Percentiles rank a stretch among this genome's conserved stretches.
Evolutionary conservation across 2,113 vertebrate species (phyloP).

Genomic region (Beaufortia kweichowensis): DNA sequence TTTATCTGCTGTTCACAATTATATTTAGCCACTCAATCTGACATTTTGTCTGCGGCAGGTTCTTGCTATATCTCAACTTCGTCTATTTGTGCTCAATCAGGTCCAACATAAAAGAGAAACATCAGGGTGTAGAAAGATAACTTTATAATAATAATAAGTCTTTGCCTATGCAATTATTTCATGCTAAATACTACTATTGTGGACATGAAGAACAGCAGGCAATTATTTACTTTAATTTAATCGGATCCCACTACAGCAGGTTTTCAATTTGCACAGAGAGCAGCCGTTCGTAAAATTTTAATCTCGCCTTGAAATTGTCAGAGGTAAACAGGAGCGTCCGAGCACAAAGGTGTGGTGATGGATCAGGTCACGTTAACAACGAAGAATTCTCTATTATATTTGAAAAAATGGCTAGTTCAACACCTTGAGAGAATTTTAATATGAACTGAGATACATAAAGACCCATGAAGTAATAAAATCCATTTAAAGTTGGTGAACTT

Average conservation of each 20-base stretch:
- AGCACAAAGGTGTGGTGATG: slow-evolving; percentile 10
- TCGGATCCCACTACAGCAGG: slow-evolving; percentile 40
- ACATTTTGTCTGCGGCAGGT: slow-evolving; percentile 16
- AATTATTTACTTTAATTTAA: slow-evolving; percentile 56
- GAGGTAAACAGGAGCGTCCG: slow-evolving; percentile 7
- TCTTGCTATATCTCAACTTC: slow-evolving; percentile 10
- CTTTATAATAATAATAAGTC: slow-evolving; percentile 47
- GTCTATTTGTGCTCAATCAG: slow-evolving; percentile 34
- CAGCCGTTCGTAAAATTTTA: slow-evolving; percentile 12
- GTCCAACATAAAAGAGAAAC: background rate
- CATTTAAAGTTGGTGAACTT: background rate
- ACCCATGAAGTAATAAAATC: background rate
- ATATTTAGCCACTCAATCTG: background rate
- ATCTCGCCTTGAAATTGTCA: slow-evolving; percentile 34
- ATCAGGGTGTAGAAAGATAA: background rate
- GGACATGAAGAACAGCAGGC: slow-evolving; percentile 24
- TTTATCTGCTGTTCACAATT: background rate
- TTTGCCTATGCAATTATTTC: slow-evolving; percentile 38
- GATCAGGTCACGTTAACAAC: background rate
- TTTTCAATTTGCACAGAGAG: slow-evolving; percentile 42
- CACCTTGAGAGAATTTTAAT: background rate
- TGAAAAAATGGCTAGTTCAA: background rate
- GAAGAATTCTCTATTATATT: background rate
- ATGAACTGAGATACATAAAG: background rate
- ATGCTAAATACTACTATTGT: slow-evolving; percentile 39